These are phyloP conservation scores for Gallinago solitaria DNA, from an alignment of 2,797 vertebrate genomes.

Conservation along the genomic window DNA sequence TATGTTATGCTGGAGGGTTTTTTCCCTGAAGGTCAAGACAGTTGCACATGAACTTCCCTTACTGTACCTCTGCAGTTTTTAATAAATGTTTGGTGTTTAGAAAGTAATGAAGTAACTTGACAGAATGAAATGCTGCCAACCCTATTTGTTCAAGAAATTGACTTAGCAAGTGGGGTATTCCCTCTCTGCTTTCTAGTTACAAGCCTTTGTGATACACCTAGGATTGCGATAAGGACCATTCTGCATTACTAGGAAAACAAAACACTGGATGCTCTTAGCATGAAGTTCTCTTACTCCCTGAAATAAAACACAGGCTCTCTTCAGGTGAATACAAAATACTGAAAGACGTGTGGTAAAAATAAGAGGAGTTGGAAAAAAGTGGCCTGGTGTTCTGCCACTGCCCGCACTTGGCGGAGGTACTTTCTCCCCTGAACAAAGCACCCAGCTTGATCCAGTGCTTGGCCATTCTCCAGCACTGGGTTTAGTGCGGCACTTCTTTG, in stretches of 20 bases:
- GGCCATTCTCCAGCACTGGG: not conserved
- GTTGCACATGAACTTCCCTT: not conserved
- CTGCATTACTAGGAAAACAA: not conserved
- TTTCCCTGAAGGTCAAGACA: constrained; percentile 27
- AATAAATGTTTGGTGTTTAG: not conserved
- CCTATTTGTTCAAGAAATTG: not conserved
- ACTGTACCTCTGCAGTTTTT: not conserved
- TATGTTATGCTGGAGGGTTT: not conserved
- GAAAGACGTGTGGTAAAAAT: not conserved
- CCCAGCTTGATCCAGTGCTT: not conserved
- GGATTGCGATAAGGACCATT: not conserved
- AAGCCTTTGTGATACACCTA: not conserved
- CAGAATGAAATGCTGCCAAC: not conserved
- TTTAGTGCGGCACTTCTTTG: not conserved
- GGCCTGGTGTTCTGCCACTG: not conserved
- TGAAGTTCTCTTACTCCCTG: not conserved
- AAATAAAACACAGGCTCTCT: not conserved
- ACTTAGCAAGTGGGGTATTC: not conserved
- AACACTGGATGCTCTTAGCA: not conserved
- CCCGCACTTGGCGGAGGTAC: not conserved
- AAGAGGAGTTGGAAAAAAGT: not conserved
- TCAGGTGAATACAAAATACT: not conserved
- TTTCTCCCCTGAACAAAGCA: not conserved
- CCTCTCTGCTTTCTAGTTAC: not conserved
- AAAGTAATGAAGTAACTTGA: not conserved